Evolutionary conservation across 2,113 vertebrate species (phyloP).

Genomic region (Pachyramphus minor): DNA sequence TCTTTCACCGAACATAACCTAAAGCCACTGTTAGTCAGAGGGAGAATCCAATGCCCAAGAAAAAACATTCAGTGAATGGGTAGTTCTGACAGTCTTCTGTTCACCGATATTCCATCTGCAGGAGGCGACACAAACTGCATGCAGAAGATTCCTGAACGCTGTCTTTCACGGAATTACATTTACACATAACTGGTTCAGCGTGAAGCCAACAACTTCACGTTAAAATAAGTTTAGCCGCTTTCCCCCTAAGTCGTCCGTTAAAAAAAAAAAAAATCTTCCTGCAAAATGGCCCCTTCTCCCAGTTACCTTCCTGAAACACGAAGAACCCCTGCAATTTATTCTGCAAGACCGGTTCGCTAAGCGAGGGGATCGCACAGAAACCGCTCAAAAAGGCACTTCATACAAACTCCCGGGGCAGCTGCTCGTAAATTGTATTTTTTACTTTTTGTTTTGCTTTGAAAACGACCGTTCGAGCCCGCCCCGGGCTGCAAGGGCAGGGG

Average conservation of each 20-base stretch:
- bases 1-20: background rate
- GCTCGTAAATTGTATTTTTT: background rate
- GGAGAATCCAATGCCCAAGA: background rate
- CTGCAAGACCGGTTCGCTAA: background rate
- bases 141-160: slow-evolving; percentile 28
- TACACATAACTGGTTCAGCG: background rate
- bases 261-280: background rate
- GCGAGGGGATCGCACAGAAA: background rate
- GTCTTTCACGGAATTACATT: background rate
- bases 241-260: background rate
- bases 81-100: background rate
- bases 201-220: background rate
- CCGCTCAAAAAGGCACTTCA: background rate
- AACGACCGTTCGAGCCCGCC: background rate
- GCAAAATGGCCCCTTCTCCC: background rate
- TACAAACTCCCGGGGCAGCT: background rate
- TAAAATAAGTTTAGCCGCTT: background rate
- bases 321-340: background rate
- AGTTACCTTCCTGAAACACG: background rate
- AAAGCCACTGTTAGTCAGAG: background rate
- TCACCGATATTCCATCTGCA: background rate
- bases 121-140: background rate
- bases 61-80: background rate
- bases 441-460: background rate
- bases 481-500: background rate